Conservation (phyloP, 2,888 invertebrate species). For the Acanthosepion pharaonis region DNA sequence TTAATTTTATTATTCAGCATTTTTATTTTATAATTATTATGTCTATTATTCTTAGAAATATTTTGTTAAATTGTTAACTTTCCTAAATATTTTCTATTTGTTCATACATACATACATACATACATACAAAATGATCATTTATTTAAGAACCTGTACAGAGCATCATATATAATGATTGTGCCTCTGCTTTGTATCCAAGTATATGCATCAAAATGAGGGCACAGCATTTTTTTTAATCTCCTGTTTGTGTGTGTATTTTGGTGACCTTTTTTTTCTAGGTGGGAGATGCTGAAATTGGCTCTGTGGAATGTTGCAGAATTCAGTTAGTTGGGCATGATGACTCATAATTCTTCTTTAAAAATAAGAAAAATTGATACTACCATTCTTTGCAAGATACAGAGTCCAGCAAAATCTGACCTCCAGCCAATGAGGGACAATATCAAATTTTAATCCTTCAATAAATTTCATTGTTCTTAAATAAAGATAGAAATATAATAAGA, state of each 20-base stretch:
- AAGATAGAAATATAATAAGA: not conserved
- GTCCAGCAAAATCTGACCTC: not conserved
- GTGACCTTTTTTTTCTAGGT: not conserved
- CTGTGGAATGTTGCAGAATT: not conserved
- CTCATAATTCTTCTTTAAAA: not conserved
- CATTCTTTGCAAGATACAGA: not conserved
- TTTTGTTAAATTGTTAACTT: not conserved
- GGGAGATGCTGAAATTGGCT: not conserved
- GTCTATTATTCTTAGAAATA: too few relatives aligned
- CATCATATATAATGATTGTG: not conserved
- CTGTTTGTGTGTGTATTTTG: not conserved
- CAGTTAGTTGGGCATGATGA: constrained; percentile 1
- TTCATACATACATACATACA: not conserved
- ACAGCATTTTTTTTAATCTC: not conserved
- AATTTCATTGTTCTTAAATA: not conserved
- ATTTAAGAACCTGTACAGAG: not conserved
- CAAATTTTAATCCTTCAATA: not conserved
- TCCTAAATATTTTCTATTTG: not conserved
- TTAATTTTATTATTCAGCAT: too few relatives aligned
- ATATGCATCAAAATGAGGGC: not conserved
- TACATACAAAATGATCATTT: not conserved
- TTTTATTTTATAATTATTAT: too few relatives aligned
- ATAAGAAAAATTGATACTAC: not conserved
- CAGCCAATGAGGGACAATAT: not conserved
- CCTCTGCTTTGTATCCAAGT: not conserved